These are phyloP conservation scores for Opisthocomus hoazin DNA, from an alignment of 2,113 vertebrate species.

Conservation along the genomic window DNA sequence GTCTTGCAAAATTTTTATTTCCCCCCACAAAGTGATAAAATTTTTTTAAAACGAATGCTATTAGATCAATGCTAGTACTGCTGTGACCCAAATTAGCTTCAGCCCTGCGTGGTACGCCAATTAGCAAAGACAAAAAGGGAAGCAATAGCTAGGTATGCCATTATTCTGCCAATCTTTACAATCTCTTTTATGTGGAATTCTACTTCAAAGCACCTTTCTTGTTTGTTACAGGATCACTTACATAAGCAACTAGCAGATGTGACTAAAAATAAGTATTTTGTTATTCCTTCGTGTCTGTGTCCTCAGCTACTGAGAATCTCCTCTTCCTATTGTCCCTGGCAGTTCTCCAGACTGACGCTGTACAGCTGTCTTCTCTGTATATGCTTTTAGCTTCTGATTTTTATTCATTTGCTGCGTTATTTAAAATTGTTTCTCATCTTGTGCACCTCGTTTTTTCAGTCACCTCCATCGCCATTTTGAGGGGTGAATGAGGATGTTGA, in stretches of 20 bases:
- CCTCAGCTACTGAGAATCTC: background rate
- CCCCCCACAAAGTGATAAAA: background rate
- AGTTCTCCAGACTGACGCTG: background rate
- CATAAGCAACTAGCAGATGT: background rate
- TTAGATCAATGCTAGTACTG: background rate
- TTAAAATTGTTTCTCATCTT: background rate
- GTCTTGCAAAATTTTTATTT: background rate
- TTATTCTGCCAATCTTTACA: constrained; percentile 2
- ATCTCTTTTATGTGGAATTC: background rate
- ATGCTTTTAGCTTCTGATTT: background rate
- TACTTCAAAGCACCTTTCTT: background rate
- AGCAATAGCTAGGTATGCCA: background rate
- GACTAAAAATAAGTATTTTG: constrained; percentile 22
- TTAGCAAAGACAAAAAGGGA: constrained; percentile 9
- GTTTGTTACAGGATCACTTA: constrained; percentile 16
- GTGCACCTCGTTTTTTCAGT: background rate
- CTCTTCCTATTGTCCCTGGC: background rate
- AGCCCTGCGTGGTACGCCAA: background rate
- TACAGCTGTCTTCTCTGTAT: background rate
- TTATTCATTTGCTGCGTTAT: background rate
- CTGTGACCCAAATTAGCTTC: background rate
- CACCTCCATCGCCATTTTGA: background rate
- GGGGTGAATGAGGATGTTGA: background rate
- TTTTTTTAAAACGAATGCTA: background rate
- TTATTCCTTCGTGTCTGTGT: background rate